Evolutionary conservation across 2,797 vertebrate genomes (phyloP).

Genomic region (Australoheros facetus): DNA sequence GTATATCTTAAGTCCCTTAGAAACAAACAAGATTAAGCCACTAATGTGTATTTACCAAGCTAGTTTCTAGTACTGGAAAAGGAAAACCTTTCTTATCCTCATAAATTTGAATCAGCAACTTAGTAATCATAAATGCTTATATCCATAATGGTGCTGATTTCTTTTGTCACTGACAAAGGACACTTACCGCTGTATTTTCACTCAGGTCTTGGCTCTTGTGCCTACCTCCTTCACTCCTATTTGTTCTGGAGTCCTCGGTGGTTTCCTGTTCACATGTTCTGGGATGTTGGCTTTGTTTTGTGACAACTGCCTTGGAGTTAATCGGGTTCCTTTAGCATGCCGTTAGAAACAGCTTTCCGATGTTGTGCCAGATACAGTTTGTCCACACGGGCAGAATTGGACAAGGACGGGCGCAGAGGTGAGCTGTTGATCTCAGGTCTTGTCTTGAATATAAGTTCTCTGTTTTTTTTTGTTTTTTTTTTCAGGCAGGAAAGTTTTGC

Average conservation of each 20-base stretch:
- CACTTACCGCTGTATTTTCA: constrained; percentile 5
- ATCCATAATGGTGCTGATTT: not conserved
- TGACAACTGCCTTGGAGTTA: constrained; percentile 77
- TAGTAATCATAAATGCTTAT: not conserved
- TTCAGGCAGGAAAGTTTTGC: not conserved
- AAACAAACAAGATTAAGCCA: not conserved
- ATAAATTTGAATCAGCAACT: not conserved
- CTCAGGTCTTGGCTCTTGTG: constrained; percentile 31
- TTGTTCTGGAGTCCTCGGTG: constrained; percentile 22
- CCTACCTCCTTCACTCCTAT: constrained; percentile 29
- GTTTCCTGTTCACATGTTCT: constrained; percentile 59
- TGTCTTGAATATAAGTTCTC: not conserved
- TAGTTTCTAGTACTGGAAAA: not conserved
- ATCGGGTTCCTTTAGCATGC: constrained; percentile 72
- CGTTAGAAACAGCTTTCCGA: constrained; percentile 71
- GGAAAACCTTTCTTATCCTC: not conserved
- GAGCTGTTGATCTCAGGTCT: constrained; percentile 31
- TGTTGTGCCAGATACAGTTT: constrained; percentile 64
- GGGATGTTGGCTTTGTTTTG: constrained; percentile 74
- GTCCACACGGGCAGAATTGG: constrained; percentile 51
- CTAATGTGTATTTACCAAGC: not conserved
- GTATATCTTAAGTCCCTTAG: not conserved
- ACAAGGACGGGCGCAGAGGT: constrained; percentile 69
- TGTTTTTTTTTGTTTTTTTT: constrained; percentile 8
- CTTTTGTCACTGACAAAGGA: not conserved